A percentile compares a stretch with the other conserved stretches of the same genome.
Conservation (phyloP, 2,888 invertebrate species). For the Hypselothyrea guttata region DNA sequence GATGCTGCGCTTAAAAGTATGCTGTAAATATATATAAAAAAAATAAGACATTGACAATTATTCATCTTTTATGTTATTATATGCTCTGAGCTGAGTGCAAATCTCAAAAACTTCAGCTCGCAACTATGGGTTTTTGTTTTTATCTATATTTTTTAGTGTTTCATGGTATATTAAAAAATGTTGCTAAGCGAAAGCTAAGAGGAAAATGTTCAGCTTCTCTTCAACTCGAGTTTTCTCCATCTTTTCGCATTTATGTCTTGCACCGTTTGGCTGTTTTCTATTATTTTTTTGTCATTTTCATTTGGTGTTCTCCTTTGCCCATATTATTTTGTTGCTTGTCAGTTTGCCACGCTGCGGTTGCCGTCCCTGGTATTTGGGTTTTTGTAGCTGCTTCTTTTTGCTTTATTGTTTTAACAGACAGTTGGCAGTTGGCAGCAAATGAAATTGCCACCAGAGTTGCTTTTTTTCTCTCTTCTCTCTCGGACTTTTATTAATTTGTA, state of each 20-base stretch:
- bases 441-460: constrained; percentile 32
- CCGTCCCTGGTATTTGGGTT: constrained; percentile 13
- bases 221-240: background rate
- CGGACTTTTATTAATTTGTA: constrained; percentile 25
- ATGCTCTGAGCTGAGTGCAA: no score
- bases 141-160: no score
- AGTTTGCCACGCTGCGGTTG: constrained; percentile 27
- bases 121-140: no score
- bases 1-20: background rate
- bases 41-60: background rate
- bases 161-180: no score
- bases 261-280: constrained; percentile 2
- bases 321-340: constrained; percentile 3
- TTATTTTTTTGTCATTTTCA: constrained; percentile 9
- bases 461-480: constrained; percentile 11
- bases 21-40: background rate
- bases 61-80: background rate
- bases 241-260: background rate
- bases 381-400: constrained; percentile 5
- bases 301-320: constrained; percentile 1
- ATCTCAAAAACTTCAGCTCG: no score
- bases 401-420: constrained; percentile 25
- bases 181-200: no score
- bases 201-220: no score
- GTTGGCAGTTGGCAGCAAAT: constrained; percentile 19